Evolutionary conservation across 2,113 vertebrate genomes (phyloP).

Genomic region (Axis porcinus): DNA sequence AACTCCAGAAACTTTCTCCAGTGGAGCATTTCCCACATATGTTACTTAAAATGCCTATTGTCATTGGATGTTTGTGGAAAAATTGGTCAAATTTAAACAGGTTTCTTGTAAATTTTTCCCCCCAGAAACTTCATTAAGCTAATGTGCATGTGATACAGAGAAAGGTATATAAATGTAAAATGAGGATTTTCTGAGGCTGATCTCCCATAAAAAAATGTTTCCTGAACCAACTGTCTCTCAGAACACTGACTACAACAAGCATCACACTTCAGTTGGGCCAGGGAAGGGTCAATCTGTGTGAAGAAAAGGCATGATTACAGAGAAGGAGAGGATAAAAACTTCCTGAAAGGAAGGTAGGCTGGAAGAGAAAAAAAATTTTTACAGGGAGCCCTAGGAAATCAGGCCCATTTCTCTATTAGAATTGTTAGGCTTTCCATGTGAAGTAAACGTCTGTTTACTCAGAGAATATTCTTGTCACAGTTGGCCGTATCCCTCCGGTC

Average conservation of each 20-base stretch:
- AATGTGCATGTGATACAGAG: background rate
- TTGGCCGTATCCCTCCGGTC: background rate
- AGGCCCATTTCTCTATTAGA: background rate
- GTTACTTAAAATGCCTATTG: background rate
- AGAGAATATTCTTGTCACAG: background rate
- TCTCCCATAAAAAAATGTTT: background rate
- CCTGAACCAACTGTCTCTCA: background rate
- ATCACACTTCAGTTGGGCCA: background rate
- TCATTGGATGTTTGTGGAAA: background rate
- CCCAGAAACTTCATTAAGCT: background rate
- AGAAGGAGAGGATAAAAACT: background rate
- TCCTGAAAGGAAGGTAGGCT: background rate
- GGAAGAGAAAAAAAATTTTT: background rate
- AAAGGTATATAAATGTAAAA: background rate
- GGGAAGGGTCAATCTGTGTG: background rate
- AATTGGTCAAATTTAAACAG: background rate
- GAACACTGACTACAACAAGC: background rate
- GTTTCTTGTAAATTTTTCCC: background rate
- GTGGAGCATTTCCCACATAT: background rate
- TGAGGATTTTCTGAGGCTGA: background rate
- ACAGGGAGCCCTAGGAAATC: background rate
- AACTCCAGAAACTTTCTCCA: background rate
- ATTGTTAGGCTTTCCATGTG: background rate
- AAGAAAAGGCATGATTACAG: background rate
- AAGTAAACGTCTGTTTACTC: background rate